Evolutionary conservation across 2,888 invertebrate genomes (phyloP).

Genomic region (Xestia ashworthii): DNA sequence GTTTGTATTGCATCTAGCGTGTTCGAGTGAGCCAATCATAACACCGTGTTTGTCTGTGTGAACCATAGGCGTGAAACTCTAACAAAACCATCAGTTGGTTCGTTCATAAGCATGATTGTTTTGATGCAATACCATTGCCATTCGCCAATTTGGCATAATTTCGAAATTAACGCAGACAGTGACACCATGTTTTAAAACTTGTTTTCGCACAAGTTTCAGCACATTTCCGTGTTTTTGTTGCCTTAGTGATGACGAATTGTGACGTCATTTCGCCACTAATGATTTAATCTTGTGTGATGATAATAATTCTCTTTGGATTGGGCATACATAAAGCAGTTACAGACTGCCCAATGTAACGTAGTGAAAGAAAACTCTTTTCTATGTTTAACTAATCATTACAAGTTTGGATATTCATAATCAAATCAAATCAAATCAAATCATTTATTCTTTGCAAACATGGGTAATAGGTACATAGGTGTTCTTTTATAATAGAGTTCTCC

Average conservation of each 20-base stretch:
- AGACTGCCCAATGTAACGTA: not conserved
- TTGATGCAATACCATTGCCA: conserved; percentile 46
- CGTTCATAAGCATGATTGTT: conserved; percentile 29
- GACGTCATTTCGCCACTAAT: conserved; percentile 1
- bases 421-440: too few species aligned
- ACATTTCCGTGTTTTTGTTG: conserved; percentile 45
- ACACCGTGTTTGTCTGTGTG: conserved; percentile 23
- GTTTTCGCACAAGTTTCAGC: conserved; percentile 29
- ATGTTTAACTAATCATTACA: not conserved
- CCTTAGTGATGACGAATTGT: conserved; percentile 14
- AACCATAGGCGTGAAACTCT: conserved; percentile 11
- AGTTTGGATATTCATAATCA: not conserved
- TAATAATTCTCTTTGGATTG: not conserved
- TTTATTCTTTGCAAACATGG: too few species aligned
- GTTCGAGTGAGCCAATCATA: conserved; percentile 27
- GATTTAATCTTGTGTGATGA: conserved; percentile 5
- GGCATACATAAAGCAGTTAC: not conserved
- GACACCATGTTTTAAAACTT: conserved; percentile 23
- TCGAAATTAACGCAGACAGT: conserved; percentile 32
- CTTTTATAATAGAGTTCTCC: too few species aligned
- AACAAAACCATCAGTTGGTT: conserved; percentile 34
- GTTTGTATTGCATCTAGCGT: conserved; percentile 26
- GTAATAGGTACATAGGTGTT: too few species aligned
- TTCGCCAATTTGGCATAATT: conserved; percentile 49
- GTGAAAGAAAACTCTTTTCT: not conserved